Evolutionary conservation across 2,888 invertebrate genomes (phyloP).

Genomic region (Oscheius myriophilus): DNA sequence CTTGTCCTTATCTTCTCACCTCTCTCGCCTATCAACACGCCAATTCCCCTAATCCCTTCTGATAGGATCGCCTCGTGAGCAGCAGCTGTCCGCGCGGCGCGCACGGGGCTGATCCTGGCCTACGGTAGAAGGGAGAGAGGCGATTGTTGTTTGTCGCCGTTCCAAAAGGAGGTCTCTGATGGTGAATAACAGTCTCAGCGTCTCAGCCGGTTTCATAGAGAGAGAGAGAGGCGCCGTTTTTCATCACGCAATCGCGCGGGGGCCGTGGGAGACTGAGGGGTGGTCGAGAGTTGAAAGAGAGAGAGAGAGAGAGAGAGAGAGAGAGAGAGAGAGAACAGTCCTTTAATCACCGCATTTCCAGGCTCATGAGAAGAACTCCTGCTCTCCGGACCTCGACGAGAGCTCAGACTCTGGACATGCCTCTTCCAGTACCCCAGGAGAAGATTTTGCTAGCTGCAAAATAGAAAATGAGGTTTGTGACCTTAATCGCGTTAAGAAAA

Average conservation of each 20-base stretch:
- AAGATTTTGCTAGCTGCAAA: constrained; percentile 10
- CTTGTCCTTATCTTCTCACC: too few species aligned
- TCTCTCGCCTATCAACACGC: too few species aligned
- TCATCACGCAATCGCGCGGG: background rate
- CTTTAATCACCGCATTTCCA: constrained; percentile 17
- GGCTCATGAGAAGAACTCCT: constrained; percentile 41
- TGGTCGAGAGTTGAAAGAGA: background rate
- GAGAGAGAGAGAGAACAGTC: background rate
- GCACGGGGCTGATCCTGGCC: too few species aligned
- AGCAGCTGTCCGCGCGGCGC: too few species aligned
- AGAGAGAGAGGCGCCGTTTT: background rate
- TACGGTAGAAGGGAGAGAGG: too few species aligned
- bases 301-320: background rate
- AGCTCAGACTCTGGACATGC: constrained; percentile 60
- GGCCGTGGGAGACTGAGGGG: too few species aligned
- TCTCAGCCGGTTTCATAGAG: background rate
- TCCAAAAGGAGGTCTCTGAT: background rate
- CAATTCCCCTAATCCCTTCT: too few species aligned
- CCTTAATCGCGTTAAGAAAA: too few species aligned
- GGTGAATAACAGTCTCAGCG: constrained; percentile 3
- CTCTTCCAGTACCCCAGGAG: constrained; percentile 46
- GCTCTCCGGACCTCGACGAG: constrained; percentile 50
- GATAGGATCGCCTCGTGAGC: too few species aligned
- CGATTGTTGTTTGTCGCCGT: too few species aligned
- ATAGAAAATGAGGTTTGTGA: constrained; percentile 15